These are phyloP conservation scores for Clarias magur DNA, from an alignment of 2,113 vertebrate genomes.

Conservation along the genomic window DNA sequence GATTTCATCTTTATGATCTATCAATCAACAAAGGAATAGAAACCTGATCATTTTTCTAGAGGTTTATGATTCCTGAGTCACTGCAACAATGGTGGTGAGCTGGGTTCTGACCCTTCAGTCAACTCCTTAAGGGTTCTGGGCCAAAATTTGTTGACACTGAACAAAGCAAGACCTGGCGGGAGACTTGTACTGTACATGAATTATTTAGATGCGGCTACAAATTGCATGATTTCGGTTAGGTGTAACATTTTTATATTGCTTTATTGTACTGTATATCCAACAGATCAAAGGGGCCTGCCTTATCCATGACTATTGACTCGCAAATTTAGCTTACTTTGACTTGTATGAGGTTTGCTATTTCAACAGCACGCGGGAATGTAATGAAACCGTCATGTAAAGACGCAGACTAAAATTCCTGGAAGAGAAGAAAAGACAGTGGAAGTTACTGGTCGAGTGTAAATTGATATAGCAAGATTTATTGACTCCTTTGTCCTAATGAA, in stretches of 20 bases:
- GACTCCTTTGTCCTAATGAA: not conserved
- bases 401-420: slow-evolving; percentile 57
- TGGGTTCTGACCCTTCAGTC: not conserved
- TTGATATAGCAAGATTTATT: slow-evolving; percentile 28
- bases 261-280: not conserved
- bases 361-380: slow-evolving; percentile 55
- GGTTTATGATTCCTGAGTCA: not conserved
- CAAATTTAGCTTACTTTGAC: slow-evolving; percentile 60
- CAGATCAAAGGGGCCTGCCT: slow-evolving; percentile 42
- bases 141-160: not conserved
- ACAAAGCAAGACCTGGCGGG: not conserved
- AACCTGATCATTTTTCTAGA: not conserved
- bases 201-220: not conserved
- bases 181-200: not conserved
- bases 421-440: slow-evolving; percentile 44
- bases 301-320: slow-evolving; percentile 59
- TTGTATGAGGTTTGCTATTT: slow-evolving; percentile 58
- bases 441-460: slow-evolving; percentile 46
- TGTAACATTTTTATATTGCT: not conserved
- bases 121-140: not conserved
- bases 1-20: not conserved
- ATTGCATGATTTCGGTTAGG: not conserved
- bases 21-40: not conserved
- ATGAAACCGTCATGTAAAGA: slow-evolving; percentile 54
- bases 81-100: not conserved